Conservation (phyloP, 2,797 vertebrate species). For the Linurgus olivaceus region DNA sequence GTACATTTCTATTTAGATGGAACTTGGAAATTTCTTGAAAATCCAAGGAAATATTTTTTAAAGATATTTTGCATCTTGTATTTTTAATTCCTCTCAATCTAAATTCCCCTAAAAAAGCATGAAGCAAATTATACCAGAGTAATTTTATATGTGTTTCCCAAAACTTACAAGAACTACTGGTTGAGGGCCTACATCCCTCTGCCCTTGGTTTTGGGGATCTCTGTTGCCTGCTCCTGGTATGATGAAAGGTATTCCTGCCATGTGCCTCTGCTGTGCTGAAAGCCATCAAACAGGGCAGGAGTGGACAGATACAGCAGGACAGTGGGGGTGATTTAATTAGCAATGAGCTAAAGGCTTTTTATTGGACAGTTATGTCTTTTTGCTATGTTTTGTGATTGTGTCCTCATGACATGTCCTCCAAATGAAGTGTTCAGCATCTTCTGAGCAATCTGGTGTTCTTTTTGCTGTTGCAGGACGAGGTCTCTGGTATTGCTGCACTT, state of each 20-base stretch:
- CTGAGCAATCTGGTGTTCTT: neutral
- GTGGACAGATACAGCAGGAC: neutral
- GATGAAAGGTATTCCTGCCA: neutral
- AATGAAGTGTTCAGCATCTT: neutral
- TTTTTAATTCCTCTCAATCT: neutral
- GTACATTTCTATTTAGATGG: neutral
- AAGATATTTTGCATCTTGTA: neutral
- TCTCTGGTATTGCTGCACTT: neutral
- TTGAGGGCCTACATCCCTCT: neutral
- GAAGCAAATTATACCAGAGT: neutral
- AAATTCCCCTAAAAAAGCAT: neutral
- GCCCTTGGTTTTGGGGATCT: neutral
- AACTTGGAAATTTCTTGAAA: neutral
- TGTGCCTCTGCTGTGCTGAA: neutral
- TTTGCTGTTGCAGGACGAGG: neutral
- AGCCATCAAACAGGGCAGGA: neutral
- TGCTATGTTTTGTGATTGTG: accelerated
- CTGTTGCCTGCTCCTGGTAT: neutral
- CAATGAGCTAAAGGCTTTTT: neutral
- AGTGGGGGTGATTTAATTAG: neutral
- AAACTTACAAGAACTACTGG: neutral
- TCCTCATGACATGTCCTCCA: neutral
- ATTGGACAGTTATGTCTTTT: neutral
- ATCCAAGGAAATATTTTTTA: neutral
- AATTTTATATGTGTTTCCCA: neutral